Base-by-base conservation (phyloP, 2,113 vertebrate genomes). In the Microcebus lehilahytsara region DNA sequence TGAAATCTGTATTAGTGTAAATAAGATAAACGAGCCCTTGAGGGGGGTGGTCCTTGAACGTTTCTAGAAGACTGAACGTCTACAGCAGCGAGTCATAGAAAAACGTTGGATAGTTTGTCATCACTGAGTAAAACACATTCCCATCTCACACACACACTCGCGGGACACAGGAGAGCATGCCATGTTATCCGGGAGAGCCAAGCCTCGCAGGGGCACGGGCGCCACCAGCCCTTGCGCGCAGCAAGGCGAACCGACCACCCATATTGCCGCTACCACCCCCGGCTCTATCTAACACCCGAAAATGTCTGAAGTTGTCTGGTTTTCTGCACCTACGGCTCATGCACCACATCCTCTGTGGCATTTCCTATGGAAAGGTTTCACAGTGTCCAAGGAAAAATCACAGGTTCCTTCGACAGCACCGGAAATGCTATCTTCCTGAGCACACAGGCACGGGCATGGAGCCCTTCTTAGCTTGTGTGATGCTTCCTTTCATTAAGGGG, bases 61-160 rank as follows among this genome's bases (percentile, higher is more conserved):
- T 34, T 79, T 87, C 49, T 46, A 32, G 62, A 58, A 69, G 19
- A 27, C 58, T 72, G 23, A 51, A 78, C 25, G 8, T 34, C 49
- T 37, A 23, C 12, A 10, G 60, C 12, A 51, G 32, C 6, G 30
- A 30, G 93, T 93, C 97, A 96, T 97, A 97, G 93, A 96, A 96
- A 97, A 95, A 91, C 0, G 97, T 98, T 99, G 98, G 98, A 99
- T 99, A 99, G 99, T 98, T 98, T 97, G 99, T 99, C 99, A 99
- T 99, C 98, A 99, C 99, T 88, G 99, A 98, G 98, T 98, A 97
- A 78, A 92, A 98, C 98, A 96, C 96, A 96, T 97, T 89, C 77
- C 98, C 97, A 56, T 98, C 98, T 85, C 69, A 96, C 79, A 97
- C 98, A 98, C 98, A 98, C 79, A 34, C 85, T 96, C 91, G 98